Base-by-base conservation (phyloP, 2,888 invertebrate genomes). In the Metacarcinus magister region DNA sequence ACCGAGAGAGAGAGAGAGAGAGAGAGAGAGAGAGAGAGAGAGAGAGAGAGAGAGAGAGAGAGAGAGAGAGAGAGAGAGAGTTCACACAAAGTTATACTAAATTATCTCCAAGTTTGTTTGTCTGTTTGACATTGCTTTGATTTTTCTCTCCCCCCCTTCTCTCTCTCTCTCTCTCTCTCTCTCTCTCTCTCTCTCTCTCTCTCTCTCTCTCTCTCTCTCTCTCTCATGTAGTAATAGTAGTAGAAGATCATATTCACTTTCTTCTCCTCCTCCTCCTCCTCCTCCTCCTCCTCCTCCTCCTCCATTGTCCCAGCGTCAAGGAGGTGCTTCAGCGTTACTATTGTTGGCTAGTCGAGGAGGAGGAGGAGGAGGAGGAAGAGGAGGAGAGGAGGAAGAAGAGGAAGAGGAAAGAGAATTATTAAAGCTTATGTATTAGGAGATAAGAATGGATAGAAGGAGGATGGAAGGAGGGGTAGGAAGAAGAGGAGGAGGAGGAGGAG, bases 161-260 rank as follows among this genome's bases (percentile, higher is more conserved):
- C 94, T 94, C 67, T 28, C 94, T 94, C 94, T 44, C 44, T 94
- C 46, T 75, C 75, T 94, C 82, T 82, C 93, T 32, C 43, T 94
- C 67, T 28, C 94, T 94, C 94, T 44, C 44, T 94, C 46, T 75
- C 75, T 94, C 82, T 82, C 93, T 32, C 43, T 82, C 32, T 32
- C 32, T 32, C 28, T 28, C 28, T 28, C 28, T 46, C 75, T 75
- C 75, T 75, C 75, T n/a, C 75, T 75, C 43, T 32, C 93, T 93
- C 60, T 8, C 93, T 93, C 93, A 4, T n/a, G 82, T 82, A 82
- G 82, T 82, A 82, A 32, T 82, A 82, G 82, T 82, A 82, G 82
- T 82, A 82, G 28, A 5, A 82, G 82, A 67, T 67, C 4, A n/a
- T 67, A 0, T 32, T 19, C 32, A 43, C 93, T 23, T 67, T 16